These are phyloP conservation scores for Amitus sp. DNA, from an alignment of 2,888 invertebrate species.

Conservation along the genomic window DNA sequence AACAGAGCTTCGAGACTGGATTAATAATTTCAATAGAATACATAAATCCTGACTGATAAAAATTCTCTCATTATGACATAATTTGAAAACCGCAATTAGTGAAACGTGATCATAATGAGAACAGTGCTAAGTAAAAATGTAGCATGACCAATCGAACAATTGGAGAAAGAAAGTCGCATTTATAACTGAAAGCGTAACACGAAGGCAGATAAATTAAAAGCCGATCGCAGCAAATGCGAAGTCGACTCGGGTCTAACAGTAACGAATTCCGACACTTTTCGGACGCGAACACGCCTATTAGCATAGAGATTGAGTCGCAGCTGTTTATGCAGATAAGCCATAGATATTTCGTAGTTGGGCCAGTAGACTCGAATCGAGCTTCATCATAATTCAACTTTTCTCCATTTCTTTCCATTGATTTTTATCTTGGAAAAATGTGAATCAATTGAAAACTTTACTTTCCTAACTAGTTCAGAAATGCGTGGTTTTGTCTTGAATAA, in stretches of 20 bases:
- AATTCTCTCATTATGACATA: too few relatives aligned
- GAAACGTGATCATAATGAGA: too few relatives aligned
- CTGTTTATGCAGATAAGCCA: slow-evolving; percentile 61
- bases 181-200: slow-evolving; percentile 12
- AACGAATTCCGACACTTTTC: slow-evolving; percentile 39
- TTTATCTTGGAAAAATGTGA: background rate
- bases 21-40: too few relatives aligned
- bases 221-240: slow-evolving; percentile 25
- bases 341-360: slow-evolving; percentile 34
- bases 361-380: slow-evolving; percentile 27
- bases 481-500: too few relatives aligned
- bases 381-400: slow-evolving; percentile 33
- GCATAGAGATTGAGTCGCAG: slow-evolving; percentile 64
- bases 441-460: background rate
- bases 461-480: too few relatives aligned
- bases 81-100: too few relatives aligned
- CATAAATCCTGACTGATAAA: too few relatives aligned
- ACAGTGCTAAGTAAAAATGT: too few relatives aligned
- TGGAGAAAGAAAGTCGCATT: too few relatives aligned
- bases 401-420: slow-evolving; percentile 26
- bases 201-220: slow-evolving; percentile 36
- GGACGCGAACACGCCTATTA: slow-evolving; percentile 58
- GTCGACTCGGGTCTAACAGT: slow-evolving; percentile 13
- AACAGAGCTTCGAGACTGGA: too few relatives aligned
- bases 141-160: too few relatives aligned